Conservation (phyloP, 2,888 invertebrate genomes). For the Beris morrisii region DNA sequence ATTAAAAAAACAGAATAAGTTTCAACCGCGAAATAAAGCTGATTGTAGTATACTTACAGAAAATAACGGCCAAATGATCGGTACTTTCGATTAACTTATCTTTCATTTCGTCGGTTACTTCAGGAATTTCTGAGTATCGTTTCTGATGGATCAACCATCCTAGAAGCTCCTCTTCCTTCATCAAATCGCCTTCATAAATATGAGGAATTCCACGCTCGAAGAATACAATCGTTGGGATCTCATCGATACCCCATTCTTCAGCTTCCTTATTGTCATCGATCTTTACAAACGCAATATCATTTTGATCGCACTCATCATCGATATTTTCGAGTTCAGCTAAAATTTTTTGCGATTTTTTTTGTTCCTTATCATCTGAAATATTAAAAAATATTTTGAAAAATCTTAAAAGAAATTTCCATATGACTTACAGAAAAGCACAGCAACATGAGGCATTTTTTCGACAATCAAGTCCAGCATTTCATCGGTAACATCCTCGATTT, state of each 20-base stretch:
- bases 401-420: slow-evolving; percentile 12
- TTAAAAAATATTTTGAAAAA: slow-evolving; percentile 41
- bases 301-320: slow-evolving; percentile 90
- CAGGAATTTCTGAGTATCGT: slow-evolving; percentile 86
- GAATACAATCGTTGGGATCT: slow-evolving; percentile 78
- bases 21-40: neutral
- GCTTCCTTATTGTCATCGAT: slow-evolving; percentile 87
- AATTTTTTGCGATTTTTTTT: slow-evolving; percentile 86
- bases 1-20: slow-evolving; percentile 4
- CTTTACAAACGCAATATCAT: slow-evolving; percentile 89
- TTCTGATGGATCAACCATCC: slow-evolving; percentile 92
- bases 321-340: slow-evolving; percentile 85
- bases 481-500: slow-evolving; percentile 92
- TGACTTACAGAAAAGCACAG: slow-evolving; percentile 85
- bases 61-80: slow-evolving; percentile 83
- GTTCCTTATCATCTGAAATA: slow-evolving; percentile 82
- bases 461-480: slow-evolving; percentile 91
- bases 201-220: slow-evolving; percentile 75
- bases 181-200: slow-evolving; percentile 79
- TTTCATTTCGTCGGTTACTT: slow-evolving; percentile 92
- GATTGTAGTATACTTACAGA: slow-evolving; percentile 69
- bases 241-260: slow-evolving; percentile 85
- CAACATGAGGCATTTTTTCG: slow-evolving; percentile 84
- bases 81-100: slow-evolving; percentile 81
- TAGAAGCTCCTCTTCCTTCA: slow-evolving; percentile 86